Evolutionary conservation across 1,140 invertebrate species (phyloP).

Genomic region (Chionoecetes opilio): DNA sequence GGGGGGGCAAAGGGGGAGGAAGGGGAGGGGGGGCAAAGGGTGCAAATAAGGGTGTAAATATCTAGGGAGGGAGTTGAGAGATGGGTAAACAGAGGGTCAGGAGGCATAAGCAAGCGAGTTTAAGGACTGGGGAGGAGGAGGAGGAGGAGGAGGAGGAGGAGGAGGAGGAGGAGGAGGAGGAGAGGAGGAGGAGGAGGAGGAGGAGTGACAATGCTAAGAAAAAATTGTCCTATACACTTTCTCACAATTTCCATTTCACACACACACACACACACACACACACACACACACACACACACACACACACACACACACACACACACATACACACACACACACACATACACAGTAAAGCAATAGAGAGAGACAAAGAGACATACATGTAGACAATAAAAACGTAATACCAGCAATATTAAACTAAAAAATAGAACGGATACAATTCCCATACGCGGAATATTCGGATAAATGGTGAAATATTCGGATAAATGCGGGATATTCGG

Average conservation of each 20-base stretch:
- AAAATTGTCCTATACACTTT: not conserved
- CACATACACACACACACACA: not conserved
- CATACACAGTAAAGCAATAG: not conserved
- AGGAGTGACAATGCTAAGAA: not conserved
- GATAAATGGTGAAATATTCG: not conserved
- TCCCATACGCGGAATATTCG: not conserved
- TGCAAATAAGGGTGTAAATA: not conserved
- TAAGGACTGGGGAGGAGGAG: not conserved
- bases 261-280: not conserved
- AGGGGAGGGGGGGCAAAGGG: not conserved
- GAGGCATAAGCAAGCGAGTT: not conserved
- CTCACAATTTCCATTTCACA: not conserved
- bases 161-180: conserved; percentile 22
- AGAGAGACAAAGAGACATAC: not conserved
- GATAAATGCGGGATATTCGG: not conserved
- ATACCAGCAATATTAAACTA: too few species aligned
- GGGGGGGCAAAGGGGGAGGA: not conserved
- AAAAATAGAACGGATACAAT: not conserved
- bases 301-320: not conserved
- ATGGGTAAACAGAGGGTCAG: not conserved
- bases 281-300: not conserved
- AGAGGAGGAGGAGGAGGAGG: not conserved
- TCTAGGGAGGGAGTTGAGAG: not conserved
- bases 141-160: conserved; percentile 21
- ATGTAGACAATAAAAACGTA: not conserved